Conservation (phyloP, 2,797 vertebrate species). For the Phaenicophaeus curvirostris region DNA sequence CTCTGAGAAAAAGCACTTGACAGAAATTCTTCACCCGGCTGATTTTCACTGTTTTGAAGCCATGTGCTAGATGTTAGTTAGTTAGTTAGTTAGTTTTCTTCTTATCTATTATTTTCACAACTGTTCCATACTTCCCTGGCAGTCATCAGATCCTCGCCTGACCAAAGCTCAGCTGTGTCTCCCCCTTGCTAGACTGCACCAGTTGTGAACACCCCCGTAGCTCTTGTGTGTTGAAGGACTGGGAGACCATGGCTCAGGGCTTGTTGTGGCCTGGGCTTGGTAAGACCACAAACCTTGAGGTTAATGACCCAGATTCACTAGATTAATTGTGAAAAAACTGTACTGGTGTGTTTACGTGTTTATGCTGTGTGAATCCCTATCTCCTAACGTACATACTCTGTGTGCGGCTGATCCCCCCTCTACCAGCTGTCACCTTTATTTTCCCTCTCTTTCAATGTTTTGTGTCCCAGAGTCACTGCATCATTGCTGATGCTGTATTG, state of each 20-base stretch:
- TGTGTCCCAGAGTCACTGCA: background rate
- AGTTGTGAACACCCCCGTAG: accelerated
- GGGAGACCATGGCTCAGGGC: background rate
- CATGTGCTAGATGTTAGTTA: background rate
- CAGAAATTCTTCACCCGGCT: constrained; percentile 18
- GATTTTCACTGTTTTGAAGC: background rate
- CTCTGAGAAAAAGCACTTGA: background rate
- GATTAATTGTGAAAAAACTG: background rate
- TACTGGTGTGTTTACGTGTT: background rate
- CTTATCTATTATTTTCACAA: background rate
- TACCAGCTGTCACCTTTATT: background rate
- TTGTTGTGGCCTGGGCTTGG: background rate
- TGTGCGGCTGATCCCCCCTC: background rate
- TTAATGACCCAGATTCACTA: background rate
- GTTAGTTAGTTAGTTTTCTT: background rate
- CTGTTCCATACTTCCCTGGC: background rate
- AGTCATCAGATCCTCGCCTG: background rate
- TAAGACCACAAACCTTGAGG: background rate
- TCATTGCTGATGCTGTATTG: background rate
- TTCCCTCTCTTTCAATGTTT: background rate
- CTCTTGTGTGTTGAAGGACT: accelerated
- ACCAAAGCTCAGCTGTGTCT: background rate
- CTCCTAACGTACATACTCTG: accelerated
- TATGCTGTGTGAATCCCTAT: background rate
- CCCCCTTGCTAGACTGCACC: background rate